phyloP scores from a whole-genome alignment of 2,797 vertebrate genomes.

The Echiichthys vipera region DNA sequence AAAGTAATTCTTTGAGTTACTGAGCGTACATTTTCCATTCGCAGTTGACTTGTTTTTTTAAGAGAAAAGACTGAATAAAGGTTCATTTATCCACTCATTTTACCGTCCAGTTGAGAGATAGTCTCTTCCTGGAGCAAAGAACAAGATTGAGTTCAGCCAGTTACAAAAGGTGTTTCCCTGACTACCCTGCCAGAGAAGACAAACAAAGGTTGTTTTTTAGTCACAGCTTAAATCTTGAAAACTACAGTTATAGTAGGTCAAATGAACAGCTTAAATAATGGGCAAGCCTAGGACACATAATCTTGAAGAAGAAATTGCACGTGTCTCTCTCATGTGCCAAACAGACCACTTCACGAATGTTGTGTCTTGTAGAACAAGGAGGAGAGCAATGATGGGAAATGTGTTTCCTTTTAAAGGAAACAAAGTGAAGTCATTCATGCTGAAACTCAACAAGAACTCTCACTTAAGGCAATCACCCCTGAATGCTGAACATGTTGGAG shows the following conservation, averaged over 20 bases:
- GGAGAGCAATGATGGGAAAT: constrained; percentile 11
- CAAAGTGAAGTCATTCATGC: constrained; percentile 44
- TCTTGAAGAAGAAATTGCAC: constrained; percentile 19
- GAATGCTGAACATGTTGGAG: constrained; percentile 1
- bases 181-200: no score
- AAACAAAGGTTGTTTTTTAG: no score
- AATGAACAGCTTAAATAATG: constrained; percentile 40
- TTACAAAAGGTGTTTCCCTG: no score
- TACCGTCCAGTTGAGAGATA: not conserved
- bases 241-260: constrained; percentile 23
- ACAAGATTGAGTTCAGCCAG: not conserved
- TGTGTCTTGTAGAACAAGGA: constrained; percentile 18
- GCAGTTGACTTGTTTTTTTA: not conserved
- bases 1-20: not conserved
- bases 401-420: constrained; percentile 37
- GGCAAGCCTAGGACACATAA: constrained; percentile 13
- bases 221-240: no score
- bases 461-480: constrained; percentile 29
- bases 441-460: constrained; percentile 56
- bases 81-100: not conserved
- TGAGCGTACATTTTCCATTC: not conserved
- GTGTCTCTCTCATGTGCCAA: constrained; percentile 11
- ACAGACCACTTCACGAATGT: constrained; percentile 24
- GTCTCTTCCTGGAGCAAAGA: constrained; percentile 1
- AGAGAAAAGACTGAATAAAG: not conserved